Base-by-base conservation (phyloP, 2,113 vertebrate species). In the Semicossyphus pulcher region DNA sequence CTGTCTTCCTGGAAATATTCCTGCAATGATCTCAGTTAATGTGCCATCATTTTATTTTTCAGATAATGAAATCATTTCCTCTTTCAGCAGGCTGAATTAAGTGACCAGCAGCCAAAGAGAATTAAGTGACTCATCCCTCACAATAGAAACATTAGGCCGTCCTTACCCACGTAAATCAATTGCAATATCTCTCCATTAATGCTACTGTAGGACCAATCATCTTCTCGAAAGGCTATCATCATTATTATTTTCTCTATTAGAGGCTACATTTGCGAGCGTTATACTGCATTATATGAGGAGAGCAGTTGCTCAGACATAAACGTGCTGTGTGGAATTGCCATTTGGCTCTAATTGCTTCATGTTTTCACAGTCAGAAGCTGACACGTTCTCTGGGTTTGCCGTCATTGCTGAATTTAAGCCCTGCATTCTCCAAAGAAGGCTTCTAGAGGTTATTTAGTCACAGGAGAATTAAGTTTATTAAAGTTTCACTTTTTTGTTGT, bases 51-150 rank as follows among this genome's bases (percentile, higher is more conserved):
- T 80, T 44, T 9, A 7, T 34, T 41, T 85, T 82, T 74, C 37
- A 64, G 65, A 72, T 75, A 81, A 88, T 79, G 71, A 65, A 80
- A 81, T 72, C 20, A 69, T 80, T 83, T 80, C 79, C 36, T 86
- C 63, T 67, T 80, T 71, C 74, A 4, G 9, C 56, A 23, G 58
- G 54, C 54, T 34, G 80, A 85, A 86, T 83, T 77, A 81, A 84
- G 66, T 84, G 77, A 88, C 70, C 85, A 72, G 68, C 62, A 81
- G 79, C 82, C 80, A 79, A 71, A 78, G 26, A 76, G 65, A 87
- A 86, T 80, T 72, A 79, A 80, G 61, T 63, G 78, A 81, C 64
- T 85, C 73, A 84, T 81, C 63, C 29, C 53, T 84, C 80, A 84
- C 64, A 72, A 75, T 73, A 78, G 72, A 74, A 77, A 86, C 61